Evolutionary conservation across 2,797 vertebrate species (phyloP).

Genomic region (Malurus leucopterus): DNA sequence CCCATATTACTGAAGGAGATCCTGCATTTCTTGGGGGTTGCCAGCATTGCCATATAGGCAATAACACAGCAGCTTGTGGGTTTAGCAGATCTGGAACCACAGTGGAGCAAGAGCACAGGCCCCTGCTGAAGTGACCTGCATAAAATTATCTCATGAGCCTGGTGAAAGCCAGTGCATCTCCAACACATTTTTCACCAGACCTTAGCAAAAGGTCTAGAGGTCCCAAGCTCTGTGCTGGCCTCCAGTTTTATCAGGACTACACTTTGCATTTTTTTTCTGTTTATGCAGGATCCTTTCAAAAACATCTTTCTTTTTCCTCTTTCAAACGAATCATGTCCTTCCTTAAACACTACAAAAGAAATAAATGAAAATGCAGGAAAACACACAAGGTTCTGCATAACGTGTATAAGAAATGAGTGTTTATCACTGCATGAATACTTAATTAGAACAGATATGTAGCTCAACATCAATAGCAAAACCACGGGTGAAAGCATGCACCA

Average conservation of each 20-base stretch:
- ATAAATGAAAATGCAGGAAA: constrained; percentile 1
- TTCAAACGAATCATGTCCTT: background rate
- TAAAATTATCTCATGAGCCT: background rate
- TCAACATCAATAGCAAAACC: background rate
- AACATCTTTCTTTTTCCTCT: background rate
- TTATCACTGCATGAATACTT: constrained; percentile 15
- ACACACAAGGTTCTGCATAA: constrained; percentile 10
- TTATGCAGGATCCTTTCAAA: background rate
- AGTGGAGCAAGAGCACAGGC: background rate
- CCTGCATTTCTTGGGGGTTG: background rate
- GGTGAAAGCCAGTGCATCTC: background rate
- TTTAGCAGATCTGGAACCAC: background rate
- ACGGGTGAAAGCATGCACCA: background rate
- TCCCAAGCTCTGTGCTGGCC: background rate
- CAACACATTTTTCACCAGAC: background rate
- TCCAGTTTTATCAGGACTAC: background rate
- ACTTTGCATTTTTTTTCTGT: background rate
- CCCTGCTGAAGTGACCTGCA: background rate
- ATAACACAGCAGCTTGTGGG: background rate
- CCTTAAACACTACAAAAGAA: constrained; percentile 17
- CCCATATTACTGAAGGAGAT: background rate
- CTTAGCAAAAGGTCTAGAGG: background rate
- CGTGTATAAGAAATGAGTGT: constrained; percentile 1
- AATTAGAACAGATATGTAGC: constrained; percentile 21
- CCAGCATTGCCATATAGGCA: background rate